phyloP scores from a whole-genome alignment of 2,888 invertebrate species.

The Piscicola geometra region DNA sequence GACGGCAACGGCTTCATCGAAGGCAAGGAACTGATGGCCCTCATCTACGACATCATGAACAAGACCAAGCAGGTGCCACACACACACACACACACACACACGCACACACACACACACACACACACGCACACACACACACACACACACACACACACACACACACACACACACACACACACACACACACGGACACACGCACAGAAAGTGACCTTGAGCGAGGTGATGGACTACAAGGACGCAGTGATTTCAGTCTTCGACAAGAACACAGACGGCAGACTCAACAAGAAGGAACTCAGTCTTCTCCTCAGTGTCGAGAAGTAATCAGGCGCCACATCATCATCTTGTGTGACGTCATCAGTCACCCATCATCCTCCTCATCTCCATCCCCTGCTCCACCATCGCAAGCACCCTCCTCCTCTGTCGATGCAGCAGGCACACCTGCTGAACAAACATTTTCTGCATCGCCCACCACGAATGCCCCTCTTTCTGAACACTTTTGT shows the following conservation, averaged over 20 bases:
- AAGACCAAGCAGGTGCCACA: conserved; percentile 34
- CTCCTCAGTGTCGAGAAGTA: conserved; percentile 33
- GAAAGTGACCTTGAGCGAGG: conserved; percentile 34
- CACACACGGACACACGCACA: neutral
- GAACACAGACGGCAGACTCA: conserved; percentile 33
- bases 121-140: no score
- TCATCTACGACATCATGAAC: conserved; percentile 39
- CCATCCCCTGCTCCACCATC: no score
- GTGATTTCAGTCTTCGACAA: conserved; percentile 37
- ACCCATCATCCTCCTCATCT: no score
- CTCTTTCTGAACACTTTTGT: no score
- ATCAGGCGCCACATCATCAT: neutral
- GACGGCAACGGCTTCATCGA: conserved; percentile 39
- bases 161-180: no score
- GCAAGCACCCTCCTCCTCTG: no score
- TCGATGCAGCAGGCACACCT: no score
- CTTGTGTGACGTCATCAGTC: no score
- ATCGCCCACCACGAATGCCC: no score
- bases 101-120: neutral
- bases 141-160: no score
- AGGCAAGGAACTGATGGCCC: conserved; percentile 38
- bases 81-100: neutral
- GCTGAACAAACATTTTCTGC: no score
- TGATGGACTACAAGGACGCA: conserved; percentile 35
- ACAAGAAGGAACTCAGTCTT: conserved; percentile 34